Evolutionary conservation across 2,113 vertebrate species (phyloP).

Genomic region (Parus major): DNA sequence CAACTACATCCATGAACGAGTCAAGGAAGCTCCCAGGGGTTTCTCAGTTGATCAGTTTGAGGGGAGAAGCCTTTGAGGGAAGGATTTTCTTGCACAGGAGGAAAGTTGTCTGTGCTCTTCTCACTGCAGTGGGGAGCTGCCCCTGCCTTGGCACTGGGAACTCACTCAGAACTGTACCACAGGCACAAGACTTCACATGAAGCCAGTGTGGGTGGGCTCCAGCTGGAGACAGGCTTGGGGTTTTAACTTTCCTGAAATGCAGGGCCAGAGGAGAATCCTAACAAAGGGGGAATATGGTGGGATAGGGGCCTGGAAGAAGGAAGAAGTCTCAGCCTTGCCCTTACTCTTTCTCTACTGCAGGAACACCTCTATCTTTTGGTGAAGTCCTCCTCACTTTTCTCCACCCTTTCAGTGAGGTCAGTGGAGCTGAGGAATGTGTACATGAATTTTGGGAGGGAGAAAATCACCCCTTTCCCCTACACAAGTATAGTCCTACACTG

Average conservation of each 20-base stretch:
- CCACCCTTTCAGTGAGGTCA: background rate
- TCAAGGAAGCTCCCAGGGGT: background rate
- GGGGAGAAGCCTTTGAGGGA: background rate
- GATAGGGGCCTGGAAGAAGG: background rate
- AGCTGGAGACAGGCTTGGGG: background rate
- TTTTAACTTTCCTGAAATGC: background rate
- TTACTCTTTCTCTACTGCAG: background rate
- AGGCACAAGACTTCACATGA: accelerated
- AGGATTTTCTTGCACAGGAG: background rate
- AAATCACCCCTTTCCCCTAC: conserved; percentile 2
- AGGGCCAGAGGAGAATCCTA: background rate
- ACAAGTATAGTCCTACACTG: background rate
- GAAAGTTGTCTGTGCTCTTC: background rate
- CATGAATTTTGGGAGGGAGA: background rate
- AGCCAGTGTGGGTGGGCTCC: background rate
- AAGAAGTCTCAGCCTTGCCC: background rate
- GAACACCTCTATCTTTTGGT: background rate
- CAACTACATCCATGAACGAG: accelerated
- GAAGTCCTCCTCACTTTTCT: background rate
- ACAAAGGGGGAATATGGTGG: background rate
- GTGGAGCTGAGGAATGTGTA: background rate
- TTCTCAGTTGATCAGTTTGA: background rate
- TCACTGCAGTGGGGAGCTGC: background rate
- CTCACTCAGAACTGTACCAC: accelerated
- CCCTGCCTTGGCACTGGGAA: background rate